Evolutionary conservation across 1,140 invertebrate species (phyloP), one percentile per base, ranked within the genome.

Genomic region (Zaprionus ghesquierei): DNA sequence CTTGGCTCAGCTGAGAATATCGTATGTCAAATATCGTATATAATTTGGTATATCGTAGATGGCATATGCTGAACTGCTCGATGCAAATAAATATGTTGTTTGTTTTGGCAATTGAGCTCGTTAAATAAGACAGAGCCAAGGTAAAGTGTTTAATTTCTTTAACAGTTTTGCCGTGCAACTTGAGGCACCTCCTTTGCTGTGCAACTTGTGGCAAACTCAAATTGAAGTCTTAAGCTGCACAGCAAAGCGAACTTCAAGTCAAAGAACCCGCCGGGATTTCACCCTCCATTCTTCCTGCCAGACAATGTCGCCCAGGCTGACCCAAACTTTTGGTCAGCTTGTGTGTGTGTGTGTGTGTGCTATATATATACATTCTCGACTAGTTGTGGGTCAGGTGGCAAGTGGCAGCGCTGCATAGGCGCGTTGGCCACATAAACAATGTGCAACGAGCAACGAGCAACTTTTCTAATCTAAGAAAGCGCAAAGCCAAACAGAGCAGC

Each of bases 391-490:
- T 41, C 35, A 41, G 35, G 50, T 53, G 18, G 50, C 50, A 23
- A 25, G 49, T 51, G 41, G 31, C 13, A 33, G 8, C 23, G 51
- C 65, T 74, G 71, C 53, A 74, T 74, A 74, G 71, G 71, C 71
- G 65, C 66, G 59, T 61, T 61, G 64, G 56, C 64, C 70, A 69
- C 60, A 73, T 56, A 73, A 73, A 73, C 70, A 73, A 68, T 73
- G 64, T 69, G 53, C 35, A 46, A 38, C 44, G 20, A 18, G 53
- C 35, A 46, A 38, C 44, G 20, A 18, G 23, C 53, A 75, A 75
- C 68, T 75, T 75, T 75, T 75, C 65, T 75, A 75, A 75, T 75
- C 72, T 70, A 75, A 75, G 69, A 70, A 63, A 63, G 59, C 66
- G 63, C 20, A 69, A 75, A 73, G 51, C 64, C 63, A 61, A 73